Percentiles rank a stretch among this genome's conserved stretches.
Evolutionary conservation across 2,113 vertebrate species (phyloP).

Genomic region (Pitta sordida): DNA sequence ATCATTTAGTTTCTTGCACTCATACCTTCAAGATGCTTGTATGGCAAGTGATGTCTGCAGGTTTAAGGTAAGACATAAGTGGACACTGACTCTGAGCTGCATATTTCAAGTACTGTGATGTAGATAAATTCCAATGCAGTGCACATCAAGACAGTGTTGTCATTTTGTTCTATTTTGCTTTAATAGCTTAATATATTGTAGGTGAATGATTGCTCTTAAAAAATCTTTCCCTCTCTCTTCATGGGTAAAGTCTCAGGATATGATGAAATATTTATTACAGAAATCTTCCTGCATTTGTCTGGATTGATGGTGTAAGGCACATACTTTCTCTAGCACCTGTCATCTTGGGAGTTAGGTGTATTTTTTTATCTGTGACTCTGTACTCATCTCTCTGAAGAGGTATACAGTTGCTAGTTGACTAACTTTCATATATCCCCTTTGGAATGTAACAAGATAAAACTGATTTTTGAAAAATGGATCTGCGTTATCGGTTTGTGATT

Average conservation of each 20-base stretch:
- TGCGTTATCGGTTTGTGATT: not conserved
- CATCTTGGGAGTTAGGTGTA: conserved; percentile 43
- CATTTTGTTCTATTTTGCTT: conserved; percentile 52
- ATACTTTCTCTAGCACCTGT: conserved; percentile 53
- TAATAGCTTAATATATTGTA: conserved; percentile 63
- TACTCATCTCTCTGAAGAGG: conserved; percentile 44
- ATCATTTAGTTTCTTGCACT: conserved; percentile 63
- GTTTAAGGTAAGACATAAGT: not conserved
- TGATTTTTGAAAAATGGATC: conserved; percentile 65
- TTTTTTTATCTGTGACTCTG: conserved; percentile 52
- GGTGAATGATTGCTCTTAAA: conserved; percentile 44
- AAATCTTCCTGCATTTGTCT: conserved; percentile 45
- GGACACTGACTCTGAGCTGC: conserved; percentile 50
- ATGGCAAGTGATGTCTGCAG: conserved; percentile 42
- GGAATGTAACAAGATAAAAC: conserved; percentile 69
- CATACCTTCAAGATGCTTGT: conserved; percentile 19
- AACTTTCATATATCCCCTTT: conserved; percentile 64
- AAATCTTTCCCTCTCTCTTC: conserved; percentile 39
- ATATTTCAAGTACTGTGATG: conserved; percentile 62
- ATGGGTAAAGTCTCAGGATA: conserved; percentile 65
- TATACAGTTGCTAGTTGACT: conserved; percentile 58
- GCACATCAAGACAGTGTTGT: conserved; percentile 50
- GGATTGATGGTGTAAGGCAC: conserved; percentile 56
- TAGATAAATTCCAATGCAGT: conserved; percentile 62
- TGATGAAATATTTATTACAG: conserved; percentile 67